phyloP scores from a whole-genome alignment of 2,113 vertebrate species.

The Pampusana beccarii region DNA sequence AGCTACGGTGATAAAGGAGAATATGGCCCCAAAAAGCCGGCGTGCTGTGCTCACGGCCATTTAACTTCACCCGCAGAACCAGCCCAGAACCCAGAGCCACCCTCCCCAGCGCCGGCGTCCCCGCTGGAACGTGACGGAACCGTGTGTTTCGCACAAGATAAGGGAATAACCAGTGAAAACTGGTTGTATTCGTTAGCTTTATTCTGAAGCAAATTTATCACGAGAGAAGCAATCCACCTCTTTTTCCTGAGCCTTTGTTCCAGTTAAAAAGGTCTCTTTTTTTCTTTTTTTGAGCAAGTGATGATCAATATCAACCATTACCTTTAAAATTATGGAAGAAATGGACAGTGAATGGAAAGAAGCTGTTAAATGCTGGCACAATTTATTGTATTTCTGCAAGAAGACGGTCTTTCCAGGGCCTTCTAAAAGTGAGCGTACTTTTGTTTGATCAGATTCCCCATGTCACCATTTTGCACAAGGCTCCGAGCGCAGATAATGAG shows the following conservation, averaged over 20 bases:
- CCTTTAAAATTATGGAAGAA: background rate
- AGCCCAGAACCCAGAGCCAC: background rate
- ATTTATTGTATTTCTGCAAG: background rate
- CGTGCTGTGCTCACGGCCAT: accelerated
- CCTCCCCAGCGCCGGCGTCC: background rate
- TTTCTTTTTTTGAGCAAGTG: background rate
- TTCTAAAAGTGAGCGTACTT: background rate
- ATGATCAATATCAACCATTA: background rate
- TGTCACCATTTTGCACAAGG: background rate
- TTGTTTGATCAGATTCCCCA: background rate
- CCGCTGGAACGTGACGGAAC: background rate
- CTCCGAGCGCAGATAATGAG: background rate
- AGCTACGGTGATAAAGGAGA: background rate
- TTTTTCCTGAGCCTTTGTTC: background rate
- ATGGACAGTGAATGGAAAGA: background rate
- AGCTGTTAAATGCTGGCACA: background rate
- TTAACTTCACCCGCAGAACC: background rate
- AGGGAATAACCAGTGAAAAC: background rate
- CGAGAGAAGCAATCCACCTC: background rate
- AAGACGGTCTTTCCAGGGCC: background rate
- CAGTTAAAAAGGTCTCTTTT: background rate
- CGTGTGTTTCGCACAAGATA: background rate
- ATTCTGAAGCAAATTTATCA: background rate
- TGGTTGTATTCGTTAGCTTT: background rate
- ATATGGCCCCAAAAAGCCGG: background rate